These are phyloP conservation scores for Teleopsis dalmanni DNA, from an alignment of 1,140 invertebrate genomes.

Conservation along the genomic window DNA sequence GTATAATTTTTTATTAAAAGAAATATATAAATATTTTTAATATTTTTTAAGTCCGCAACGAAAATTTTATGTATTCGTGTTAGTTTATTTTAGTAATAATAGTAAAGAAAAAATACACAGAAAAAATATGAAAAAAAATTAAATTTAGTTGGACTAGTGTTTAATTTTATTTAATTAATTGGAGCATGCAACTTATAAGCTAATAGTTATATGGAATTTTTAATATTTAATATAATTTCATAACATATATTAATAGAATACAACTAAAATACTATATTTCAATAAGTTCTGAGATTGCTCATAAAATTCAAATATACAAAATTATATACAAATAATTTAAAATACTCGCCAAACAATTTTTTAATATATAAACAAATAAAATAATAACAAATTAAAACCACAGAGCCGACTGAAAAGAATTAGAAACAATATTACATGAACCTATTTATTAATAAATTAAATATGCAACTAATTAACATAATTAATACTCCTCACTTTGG, in stretches of 20 bases:
- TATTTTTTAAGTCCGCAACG: no score
- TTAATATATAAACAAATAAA: slow-evolving; percentile 1
- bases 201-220: no score
- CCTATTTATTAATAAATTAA: slow-evolving; percentile 1
- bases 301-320: no score
- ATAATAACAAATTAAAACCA: slow-evolving; percentile 5
- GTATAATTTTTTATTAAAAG: no score
- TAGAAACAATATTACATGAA: slow-evolving; percentile 9
- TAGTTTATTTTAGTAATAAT: neutral
- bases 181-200: neutral
- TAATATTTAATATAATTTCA: no score
- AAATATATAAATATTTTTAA: no score
- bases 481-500: no score
- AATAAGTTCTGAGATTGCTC: no score
- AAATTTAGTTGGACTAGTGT: slow-evolving; percentile 4
- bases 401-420: slow-evolving; percentile 6
- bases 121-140: slow-evolving; percentile 8
- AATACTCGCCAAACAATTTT: neutral
- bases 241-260: no score
- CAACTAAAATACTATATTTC: neutral
- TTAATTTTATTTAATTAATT: slow-evolving; percentile 8
- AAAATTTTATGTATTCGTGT: neutral
- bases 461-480: slow-evolving; percentile 1
- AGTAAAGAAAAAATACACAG: slow-evolving; percentile 4
- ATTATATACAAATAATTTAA: neutral